Evolutionary conservation across 2,888 invertebrate genomes (phyloP), one percentile per base, ranked within the genome.

Genomic region (Boloria euphrosyne): DNA sequence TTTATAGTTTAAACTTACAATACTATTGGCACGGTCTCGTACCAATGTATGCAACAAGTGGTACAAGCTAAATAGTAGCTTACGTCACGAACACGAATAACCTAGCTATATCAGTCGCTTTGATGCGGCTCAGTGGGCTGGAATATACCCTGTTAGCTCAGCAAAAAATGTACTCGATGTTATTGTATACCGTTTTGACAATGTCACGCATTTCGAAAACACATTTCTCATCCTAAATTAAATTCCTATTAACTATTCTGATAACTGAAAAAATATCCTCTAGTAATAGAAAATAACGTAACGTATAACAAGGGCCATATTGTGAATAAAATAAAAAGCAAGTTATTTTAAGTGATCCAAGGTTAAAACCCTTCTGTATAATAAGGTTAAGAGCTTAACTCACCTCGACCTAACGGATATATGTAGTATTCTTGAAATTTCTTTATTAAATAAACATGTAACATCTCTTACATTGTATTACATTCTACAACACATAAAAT

Each of bases 41-140:
- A 64, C 31, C 31, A 10, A 38, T 10, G 31, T 38, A 52, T 64
- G 64, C 64, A 64, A 66, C 65, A 62, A 44, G 57, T 58, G 27
- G 47, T 59, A 65, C 43, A 59, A 46, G 57, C 58, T 68, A 57
- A 50, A 47, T 57, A 62, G 59, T 43, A 51, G 53, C 46, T 65
- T 57, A 71, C 69, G 71, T 71, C 69, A 71, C 61, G 62, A 67
- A 69, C 67, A 59, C 69, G 67, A 71, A 71, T 71, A 71, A 63
- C 67, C 67, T 17, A 57, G 63, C 71, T 69, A 70, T 69, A 71
- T 68, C 67, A 67, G 73, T 63, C 72, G 68, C 76, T 77, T 77
- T 76, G 77, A 77, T 77, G 69, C 77, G 74, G 75, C 66, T 71
- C 75, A 71, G 65, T 76, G 76, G 74, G 31, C 70, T 68, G 77